Conservation (phyloP, 2,888 invertebrate genomes). For the Hyles lineata region DNA sequence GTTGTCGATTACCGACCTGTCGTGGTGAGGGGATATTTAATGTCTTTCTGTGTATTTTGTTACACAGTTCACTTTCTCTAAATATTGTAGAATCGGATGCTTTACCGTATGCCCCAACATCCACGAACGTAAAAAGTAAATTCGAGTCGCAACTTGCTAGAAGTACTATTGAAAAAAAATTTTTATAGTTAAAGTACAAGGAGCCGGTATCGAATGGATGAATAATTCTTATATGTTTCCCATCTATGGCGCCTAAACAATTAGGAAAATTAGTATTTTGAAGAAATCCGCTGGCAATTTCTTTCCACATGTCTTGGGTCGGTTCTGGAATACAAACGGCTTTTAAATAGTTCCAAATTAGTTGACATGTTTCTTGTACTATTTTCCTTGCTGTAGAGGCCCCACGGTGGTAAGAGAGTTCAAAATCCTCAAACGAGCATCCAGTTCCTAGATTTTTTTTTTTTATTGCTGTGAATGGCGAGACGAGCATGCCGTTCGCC, state of each 20-base stretch:
- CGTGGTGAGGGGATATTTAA: conserved; percentile 41
- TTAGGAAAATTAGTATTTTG: conserved; percentile 32
- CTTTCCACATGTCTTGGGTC: conserved; percentile 41
- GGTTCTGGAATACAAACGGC: conserved; percentile 42
- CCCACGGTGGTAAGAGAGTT: conserved; percentile 40
- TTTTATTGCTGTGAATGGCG: too few species aligned
- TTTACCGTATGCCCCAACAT: conserved; percentile 45
- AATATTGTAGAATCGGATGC: conserved; percentile 43
- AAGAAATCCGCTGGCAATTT: conserved; percentile 43
- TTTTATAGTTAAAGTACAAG: conserved; percentile 44
- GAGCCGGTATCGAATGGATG: conserved; percentile 41
- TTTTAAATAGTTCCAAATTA: conserved; percentile 43
- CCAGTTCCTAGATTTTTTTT: conserved; percentile 45
- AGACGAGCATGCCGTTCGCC: too few species aligned
- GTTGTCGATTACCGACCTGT: conserved; percentile 40
- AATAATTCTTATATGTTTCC: conserved; percentile 36
- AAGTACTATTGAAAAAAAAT: conserved; percentile 44
- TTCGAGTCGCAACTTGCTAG: conserved; percentile 42
- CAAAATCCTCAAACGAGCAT: conserved; percentile 45
- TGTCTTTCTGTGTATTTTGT: conserved; percentile 41
- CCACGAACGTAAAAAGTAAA: conserved; percentile 46
- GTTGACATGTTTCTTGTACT: conserved; percentile 45
- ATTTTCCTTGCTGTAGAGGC: conserved; percentile 43
- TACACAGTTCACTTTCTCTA: conserved; percentile 42
- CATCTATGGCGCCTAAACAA: conserved; percentile 37